These are phyloP conservation scores for Channallabes apus DNA, from an alignment of 2,797 vertebrate species.

Conservation along the genomic window DNA sequence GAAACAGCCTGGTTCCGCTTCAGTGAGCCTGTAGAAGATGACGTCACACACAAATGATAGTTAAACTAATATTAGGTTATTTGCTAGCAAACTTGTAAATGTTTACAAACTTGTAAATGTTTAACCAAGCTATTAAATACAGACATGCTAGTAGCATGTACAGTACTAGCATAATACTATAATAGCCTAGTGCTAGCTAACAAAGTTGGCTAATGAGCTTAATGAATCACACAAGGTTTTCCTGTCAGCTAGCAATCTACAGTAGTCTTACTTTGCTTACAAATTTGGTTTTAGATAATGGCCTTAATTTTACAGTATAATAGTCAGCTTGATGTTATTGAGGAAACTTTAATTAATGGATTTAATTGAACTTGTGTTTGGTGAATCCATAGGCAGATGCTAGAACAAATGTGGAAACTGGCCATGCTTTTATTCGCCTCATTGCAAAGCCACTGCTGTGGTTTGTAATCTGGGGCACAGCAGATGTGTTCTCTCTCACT, in stretches of 20 bases:
- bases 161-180: neutral
- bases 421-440: conserved; percentile 19
- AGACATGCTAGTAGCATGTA: neutral
- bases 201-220: no score
- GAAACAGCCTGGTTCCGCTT: conserved; percentile 20
- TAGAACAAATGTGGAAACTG: conserved; percentile 27
- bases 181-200: neutral
- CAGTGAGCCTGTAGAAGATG: neutral
- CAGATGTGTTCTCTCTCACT: conserved; percentile 19
- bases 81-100: neutral
- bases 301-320: neutral
- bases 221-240: neutral
- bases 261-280: no score
- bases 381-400: conserved; percentile 7
- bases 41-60: neutral
- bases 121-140: neutral
- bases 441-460: neutral
- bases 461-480: conserved; percentile 34
- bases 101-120: no score
- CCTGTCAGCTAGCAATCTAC: neutral
- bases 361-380: neutral
- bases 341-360: neutral
- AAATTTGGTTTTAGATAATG: neutral
- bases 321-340: neutral
- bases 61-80: neutral